Evolutionary conservation across 2,888 invertebrate species (phyloP), one percentile per base, ranked within the genome.

Genomic region (Erannis defoliaria): DNA sequence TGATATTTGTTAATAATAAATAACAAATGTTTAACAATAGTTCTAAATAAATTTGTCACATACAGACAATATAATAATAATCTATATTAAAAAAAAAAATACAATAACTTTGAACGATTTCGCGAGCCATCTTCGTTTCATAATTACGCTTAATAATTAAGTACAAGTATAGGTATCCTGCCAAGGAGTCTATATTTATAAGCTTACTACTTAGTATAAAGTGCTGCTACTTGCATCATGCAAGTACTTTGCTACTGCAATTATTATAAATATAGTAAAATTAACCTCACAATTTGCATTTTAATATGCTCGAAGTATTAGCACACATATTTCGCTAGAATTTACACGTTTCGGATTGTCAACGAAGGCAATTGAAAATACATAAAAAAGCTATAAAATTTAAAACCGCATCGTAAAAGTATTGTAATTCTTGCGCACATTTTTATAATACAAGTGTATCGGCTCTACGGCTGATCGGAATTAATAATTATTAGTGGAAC

Each of bases 291-390:
- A 79, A 90, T 91, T 90, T 84, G 80, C 88, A 92, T 91, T 82
- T 86, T 85, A 90, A 90, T 89, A 77, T 78, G 74, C 75, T 81
- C 59, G 75, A 76, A 80, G 77, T 81, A 81, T 81, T 82, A 78
- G 78, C 80, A 82, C 75, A 77, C 84, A 82, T 86, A 88, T 86
- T 87, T 88, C 78, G 84, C 90, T 92, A 92, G 88, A 89, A 83
- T 88, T 90, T 89, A 90, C 85, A 82, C 81, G 80, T 75, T 76
- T 82, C 81, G 80, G 78, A 88, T 89, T 90, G 89, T 90, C 90
- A 88, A 82, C 81, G 74, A 80, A 71, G 78, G 88, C 88, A 89
- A 92, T 92, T 88, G 89, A 74, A 86, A 88, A 85, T 68, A 75
- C 81, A 89, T 93, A 91, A 91, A 92, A 90, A 86, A 73, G 76